Evolutionary conservation across 2,113 vertebrate species (phyloP), one percentile per base, ranked within the genome.

Genomic region (Notarius quadriscutis): DNA sequence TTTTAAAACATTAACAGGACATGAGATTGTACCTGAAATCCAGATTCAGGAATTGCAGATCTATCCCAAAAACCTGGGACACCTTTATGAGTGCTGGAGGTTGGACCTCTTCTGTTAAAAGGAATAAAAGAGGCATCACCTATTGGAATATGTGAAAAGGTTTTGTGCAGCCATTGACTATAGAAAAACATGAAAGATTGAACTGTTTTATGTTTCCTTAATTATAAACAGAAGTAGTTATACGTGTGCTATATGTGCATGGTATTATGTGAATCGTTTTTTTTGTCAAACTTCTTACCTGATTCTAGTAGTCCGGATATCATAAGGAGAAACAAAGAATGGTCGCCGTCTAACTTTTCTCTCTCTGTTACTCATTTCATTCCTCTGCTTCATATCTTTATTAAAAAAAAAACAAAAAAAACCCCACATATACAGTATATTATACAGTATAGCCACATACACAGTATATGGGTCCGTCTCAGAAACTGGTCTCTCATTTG

Each of bases 331-430:
- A 51, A 89, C 25, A 27, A 91, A 91, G 3, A 11, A 41, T 0
- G 90, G 90, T 2, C 90, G 82, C 1, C 90, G 87, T 63, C 84
- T 86, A 8, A 91, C 83, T 0, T 5, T 2, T 74, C 78, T 88
- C 84, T 82, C 78, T 2, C 30, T 81, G 77, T 62, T 72, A 53
- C 65, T 88, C 5, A n/a, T 12, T 63, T 87, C 78, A 48, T 91
- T 91, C 27, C 67, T 85, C 55, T 91, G 90, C 63, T 53, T 84
- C 90, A 91, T 91, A 30, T 86, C 90, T 91, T 79, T 71, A 27
- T 12, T 25, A 71, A 63, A 79, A 41, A 41, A 41, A 41, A 41
- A 2, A 2, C n/a, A 2, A 41, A 41, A 41, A 41, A 41, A 4
- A 4, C 3, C 41, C 11, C 14, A 62, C 53, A 58, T 57, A 14